Evolutionary conservation across 2,113 vertebrate genomes (phyloP), one percentile per base, ranked within the genome.

Genomic region (Myanophis thanlyinensis): DNA sequence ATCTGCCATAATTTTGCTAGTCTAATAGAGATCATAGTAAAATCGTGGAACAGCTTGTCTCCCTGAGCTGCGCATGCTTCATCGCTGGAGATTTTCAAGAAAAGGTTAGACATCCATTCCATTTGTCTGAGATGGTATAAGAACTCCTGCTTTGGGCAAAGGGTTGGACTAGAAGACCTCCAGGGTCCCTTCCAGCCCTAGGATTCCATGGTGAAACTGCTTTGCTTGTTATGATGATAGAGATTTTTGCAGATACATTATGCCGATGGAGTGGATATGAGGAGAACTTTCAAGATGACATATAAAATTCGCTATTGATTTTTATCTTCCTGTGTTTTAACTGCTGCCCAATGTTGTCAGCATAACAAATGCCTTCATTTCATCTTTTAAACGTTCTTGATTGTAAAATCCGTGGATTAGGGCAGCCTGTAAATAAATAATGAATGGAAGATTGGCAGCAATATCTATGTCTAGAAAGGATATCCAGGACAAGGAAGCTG

Each of bases 341-440:
- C 93, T 94, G 94, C 94, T 95, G 95, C 92, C 89, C 92, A 91
- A 84, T 88, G 91, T 92, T 93, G 92, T 95, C 3, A 0, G 91
- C 89, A 91, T 53, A 95, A 62, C 89, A 95, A 97, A 94, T 93
- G 88, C 30, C 44, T 93, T 93, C 93, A 85, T 96, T 97, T 95
- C 89, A 85, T 93, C 95, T 93, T 93, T 0, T 0, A 90, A 94
- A 94, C 92, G 84, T 94, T 95, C 91, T 95, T 97, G 94, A 94
- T 93, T 90, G 90, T 95, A 95, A 94, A 67, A 89, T 92, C 89
- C 52, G 93, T 90, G 93, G 91, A 93, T 3, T 3, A 92, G 95
- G 80, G 94, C 96, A 95, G 93, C 88, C 85, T 94, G 59, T 90
- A 91, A 93, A 96, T 95, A 47, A 94, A 93, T 95, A 90, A 93